Percentiles rank a stretch among this genome's conserved stretches.
phyloP scores from a whole-genome alignment of 1,140 invertebrate genomes.

The Brachionus manjavacas region DNA sequence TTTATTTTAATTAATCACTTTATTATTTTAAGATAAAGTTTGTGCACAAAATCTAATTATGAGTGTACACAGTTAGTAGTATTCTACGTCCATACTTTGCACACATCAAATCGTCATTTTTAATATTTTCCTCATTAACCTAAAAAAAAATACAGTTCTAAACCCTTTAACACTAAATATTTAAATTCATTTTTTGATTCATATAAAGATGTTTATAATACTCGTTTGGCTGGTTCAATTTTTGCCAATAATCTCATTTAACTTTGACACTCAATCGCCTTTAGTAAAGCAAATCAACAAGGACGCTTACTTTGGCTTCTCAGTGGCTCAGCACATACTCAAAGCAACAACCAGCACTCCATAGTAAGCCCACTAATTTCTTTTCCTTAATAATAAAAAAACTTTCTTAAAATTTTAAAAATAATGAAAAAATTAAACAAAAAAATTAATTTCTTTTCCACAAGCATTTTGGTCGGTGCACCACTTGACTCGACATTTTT shows the following conservation, averaged over 20 bases:
- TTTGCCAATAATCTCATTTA: background rate
- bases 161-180: background rate
- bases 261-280: background rate
- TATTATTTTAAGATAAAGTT: constrained; percentile 2
- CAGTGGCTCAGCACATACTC: constrained; percentile 10
- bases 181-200: background rate
- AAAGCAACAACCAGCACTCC: background rate
- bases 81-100: background rate
- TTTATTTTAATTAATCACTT: background rate
- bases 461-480: constrained; percentile 18
- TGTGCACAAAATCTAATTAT: background rate
- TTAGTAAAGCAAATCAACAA: background rate
- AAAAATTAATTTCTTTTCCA: background rate
- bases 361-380: background rate
- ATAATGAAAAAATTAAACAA: background rate
- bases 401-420: no score
- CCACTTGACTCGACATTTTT: background rate
- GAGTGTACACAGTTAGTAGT: background rate
- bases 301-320: constrained; percentile 30
- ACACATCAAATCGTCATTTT: constrained; percentile 18
- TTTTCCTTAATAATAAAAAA: background rate
- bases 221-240: background rate
- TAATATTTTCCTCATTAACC: constrained; percentile 9
- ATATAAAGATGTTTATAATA: background rate
- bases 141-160: background rate